Conservation (phyloP, 2,797 vertebrate genomes). For the Xenentodon cancila region DNA sequence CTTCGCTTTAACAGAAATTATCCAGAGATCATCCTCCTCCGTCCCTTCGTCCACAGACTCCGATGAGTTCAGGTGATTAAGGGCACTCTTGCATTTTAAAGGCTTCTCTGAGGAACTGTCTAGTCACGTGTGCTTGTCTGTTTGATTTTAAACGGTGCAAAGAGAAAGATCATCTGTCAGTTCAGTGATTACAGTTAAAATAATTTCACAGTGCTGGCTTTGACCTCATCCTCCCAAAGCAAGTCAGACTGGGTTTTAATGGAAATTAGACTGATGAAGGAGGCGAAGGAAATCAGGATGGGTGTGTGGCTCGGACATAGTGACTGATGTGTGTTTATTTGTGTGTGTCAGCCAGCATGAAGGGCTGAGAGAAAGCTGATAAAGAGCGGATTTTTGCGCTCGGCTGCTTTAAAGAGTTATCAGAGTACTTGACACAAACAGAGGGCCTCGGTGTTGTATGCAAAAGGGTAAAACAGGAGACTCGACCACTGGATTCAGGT, state of each 20-base stretch:
- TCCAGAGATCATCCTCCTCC: too few species aligned
- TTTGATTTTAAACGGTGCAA: background rate
- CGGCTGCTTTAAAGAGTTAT: constrained; percentile 21
- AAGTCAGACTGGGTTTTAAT: constrained; percentile 18
- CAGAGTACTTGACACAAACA: too few species aligned
- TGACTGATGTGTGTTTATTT: too few species aligned
- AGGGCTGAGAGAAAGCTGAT: constrained; percentile 40
- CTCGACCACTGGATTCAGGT: too few species aligned
- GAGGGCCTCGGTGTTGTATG: too few species aligned
- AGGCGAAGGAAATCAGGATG: background rate
- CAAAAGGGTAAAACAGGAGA: too few species aligned
- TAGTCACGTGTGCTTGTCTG: background rate
- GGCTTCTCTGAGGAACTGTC: constrained; percentile 3
- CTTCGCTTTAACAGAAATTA: too few species aligned
- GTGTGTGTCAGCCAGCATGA: constrained; percentile 9
- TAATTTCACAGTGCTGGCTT: constrained; percentile 17
- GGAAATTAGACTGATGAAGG: constrained; percentile 34
- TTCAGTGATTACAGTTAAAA: constrained; percentile 21
- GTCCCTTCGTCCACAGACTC: too few species aligned
- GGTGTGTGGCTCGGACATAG: background rate
- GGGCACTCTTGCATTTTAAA: constrained; percentile 4
- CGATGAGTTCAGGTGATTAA: too few species aligned
- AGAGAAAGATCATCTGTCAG: constrained; percentile 31
- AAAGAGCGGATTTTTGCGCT: constrained; percentile 30
- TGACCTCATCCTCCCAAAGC: constrained; percentile 32